These are phyloP conservation scores for Drosophila willistoni DNA, from an alignment of 1,140 invertebrate species.

Conservation along the genomic window DNA sequence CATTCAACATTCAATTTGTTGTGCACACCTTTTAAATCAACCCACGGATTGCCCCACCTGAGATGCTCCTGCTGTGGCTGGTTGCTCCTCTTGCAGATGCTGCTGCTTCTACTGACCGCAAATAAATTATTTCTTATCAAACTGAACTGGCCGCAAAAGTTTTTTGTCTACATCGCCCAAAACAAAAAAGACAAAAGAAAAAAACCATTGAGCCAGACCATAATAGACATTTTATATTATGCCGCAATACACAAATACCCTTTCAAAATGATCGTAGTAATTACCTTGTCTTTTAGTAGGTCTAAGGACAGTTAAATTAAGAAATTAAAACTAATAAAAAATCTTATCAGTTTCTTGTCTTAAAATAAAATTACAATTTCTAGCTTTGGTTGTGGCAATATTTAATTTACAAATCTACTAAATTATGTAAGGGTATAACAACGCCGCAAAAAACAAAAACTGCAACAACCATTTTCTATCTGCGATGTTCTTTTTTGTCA, in stretches of 20 bases:
- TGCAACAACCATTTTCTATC: slow-evolving; percentile 37
- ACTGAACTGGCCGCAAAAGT: slow-evolving; percentile 71
- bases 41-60: slow-evolving; percentile 23
- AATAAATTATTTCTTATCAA: slow-evolving; percentile 81
- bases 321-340: too few relatives aligned
- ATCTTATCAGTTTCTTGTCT: too few relatives aligned
- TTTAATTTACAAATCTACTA: too few relatives aligned
- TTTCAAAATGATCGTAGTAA: background rate
- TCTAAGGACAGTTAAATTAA: too few relatives aligned
- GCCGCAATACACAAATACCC: background rate
- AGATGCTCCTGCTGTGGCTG: slow-evolving; percentile 24
- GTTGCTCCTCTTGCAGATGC: background rate
- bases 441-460: slow-evolving; percentile 8
- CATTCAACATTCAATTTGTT: slow-evolving; percentile 51
- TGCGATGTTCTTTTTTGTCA: slow-evolving; percentile 55
- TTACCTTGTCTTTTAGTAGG: too few relatives aligned
- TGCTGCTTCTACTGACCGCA: slow-evolving; percentile 48
- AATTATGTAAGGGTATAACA: background rate
- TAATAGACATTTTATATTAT: background rate
- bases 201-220: background rate
- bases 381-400: too few relatives aligned
- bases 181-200: too few relatives aligned
- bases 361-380: too few relatives aligned
- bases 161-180: slow-evolving; percentile 48
- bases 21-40: slow-evolving; percentile 1